Percentiles rank a stretch among this genome's conserved stretches.
phyloP scores from a whole-genome alignment of 2,888 invertebrate species.

The Catotricha subobsoleta region DNA sequence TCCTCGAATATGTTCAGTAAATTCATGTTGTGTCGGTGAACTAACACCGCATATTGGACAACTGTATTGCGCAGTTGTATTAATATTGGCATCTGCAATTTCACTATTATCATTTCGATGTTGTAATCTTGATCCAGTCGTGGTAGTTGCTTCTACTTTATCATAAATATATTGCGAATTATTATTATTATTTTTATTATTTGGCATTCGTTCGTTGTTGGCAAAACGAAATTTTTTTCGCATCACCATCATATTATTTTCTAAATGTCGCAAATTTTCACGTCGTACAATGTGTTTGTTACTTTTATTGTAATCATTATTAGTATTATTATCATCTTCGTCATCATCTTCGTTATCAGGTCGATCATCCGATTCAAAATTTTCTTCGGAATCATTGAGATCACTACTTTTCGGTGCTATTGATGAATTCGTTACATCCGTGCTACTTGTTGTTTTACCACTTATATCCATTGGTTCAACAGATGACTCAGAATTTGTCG shows the following conservation, averaged over 20 bases:
- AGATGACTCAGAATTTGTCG: slow-evolving; percentile 27
- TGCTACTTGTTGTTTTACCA: slow-evolving; percentile 20
- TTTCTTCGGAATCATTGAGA: slow-evolving; percentile 15
- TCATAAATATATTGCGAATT: not conserved
- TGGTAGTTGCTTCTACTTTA: not conserved
- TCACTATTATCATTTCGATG: slow-evolving; percentile 6
- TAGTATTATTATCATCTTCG: slow-evolving; percentile 16
- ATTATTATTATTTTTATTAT: slow-evolving; percentile 6
- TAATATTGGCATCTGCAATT: slow-evolving; percentile 8
- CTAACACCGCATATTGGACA: slow-evolving; percentile 48
- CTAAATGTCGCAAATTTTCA: slow-evolving; percentile 9
- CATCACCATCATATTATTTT: slow-evolving; percentile 3
- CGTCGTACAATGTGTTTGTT: slow-evolving; percentile 3
- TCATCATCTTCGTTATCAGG: slow-evolving; percentile 19
- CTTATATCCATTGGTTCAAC: slow-evolving; percentile 28
- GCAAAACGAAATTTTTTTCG: slow-evolving; percentile 6
- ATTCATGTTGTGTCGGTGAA: slow-evolving; percentile 43
- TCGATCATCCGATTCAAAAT: slow-evolving; percentile 14
- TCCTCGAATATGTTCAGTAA: slow-evolving; percentile 49
- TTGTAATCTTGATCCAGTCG: slow-evolving; percentile 4
- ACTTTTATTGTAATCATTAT: slow-evolving; percentile 10
- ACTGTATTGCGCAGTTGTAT: slow-evolving; percentile 28
- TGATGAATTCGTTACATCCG: slow-evolving; percentile 2
- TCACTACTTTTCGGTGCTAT: slow-evolving; percentile 10
- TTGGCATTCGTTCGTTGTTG: slow-evolving; percentile 4